phyloP scores from a whole-genome alignment of 92 coral and sea anemone genomes.

The Actinernus sp. region DNA sequence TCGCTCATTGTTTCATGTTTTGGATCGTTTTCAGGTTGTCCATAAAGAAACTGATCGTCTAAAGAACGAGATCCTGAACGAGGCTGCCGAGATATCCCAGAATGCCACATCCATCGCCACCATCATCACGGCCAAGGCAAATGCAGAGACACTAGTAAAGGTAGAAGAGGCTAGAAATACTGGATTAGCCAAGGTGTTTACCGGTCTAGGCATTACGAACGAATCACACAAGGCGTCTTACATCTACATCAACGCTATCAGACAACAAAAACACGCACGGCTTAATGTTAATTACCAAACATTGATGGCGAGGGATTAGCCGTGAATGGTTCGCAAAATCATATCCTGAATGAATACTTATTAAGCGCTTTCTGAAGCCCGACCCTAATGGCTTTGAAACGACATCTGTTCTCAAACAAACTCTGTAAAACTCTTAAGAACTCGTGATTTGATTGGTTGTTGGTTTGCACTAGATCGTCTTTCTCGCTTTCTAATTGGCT shows the following conservation, averaged over 20 bases:
- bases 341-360: too few relatives aligned
- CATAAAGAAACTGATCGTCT: slow-evolving; percentile 84
- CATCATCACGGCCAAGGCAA: slow-evolving; percentile 76
- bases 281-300: slow-evolving; percentile 67
- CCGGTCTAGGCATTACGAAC: slow-evolving; percentile 45
- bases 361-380: too few relatives aligned
- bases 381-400: too few relatives aligned
- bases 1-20: not conserved
- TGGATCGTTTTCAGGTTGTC: slow-evolving; percentile 56
- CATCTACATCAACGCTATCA: slow-evolving; percentile 78
- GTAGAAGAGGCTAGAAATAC: slow-evolving; percentile 83
- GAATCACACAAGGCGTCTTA: slow-evolving; percentile 74
- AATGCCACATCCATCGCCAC: slow-evolving; percentile 78
- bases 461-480: too few relatives aligned
- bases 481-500: too few relatives aligned
- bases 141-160: slow-evolving; percentile 70
- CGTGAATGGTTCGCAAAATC: too few relatives aligned
- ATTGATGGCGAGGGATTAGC: slow-evolving; percentile 60
- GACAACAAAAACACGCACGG: slow-evolving; percentile 59
- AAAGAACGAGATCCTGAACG: slow-evolving; percentile 73
- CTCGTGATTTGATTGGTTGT: too few relatives aligned
- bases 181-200: slow-evolving; percentile 68
- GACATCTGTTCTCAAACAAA: too few relatives aligned
- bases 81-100: slow-evolving; percentile 80
- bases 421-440: too few relatives aligned